Percentiles rank a stretch among this genome's conserved stretches.
These are phyloP conservation scores for Botia almorhae DNA, from an alignment of 2,797 vertebrate species.

Conservation along the genomic window DNA sequence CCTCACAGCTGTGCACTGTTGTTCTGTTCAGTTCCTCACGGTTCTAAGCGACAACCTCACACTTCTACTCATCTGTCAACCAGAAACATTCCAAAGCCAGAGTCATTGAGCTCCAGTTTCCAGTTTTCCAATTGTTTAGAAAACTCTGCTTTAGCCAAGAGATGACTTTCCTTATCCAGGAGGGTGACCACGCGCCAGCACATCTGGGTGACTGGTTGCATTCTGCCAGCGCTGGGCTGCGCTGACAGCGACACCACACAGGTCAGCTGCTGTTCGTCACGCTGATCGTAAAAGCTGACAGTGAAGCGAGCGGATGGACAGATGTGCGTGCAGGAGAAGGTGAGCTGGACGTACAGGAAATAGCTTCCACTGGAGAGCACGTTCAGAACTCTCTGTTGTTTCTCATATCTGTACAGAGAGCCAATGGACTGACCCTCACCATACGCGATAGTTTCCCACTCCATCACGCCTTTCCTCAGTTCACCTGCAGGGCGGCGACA, in stretches of 20 bases:
- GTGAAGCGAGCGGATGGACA: background rate
- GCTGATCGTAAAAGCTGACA: background rate
- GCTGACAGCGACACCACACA: constrained; percentile 24
- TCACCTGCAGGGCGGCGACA: constrained; percentile 11
- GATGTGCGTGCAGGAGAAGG: fast-evolving
- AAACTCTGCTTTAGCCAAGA: constrained; percentile 51
- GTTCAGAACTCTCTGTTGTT: fast-evolving
- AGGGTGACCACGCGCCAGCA: constrained; percentile 67
- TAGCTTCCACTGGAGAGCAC: constrained; percentile 37
- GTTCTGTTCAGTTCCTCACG: background rate
- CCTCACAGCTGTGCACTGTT: too few species aligned
- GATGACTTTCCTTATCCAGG: fast-evolving
- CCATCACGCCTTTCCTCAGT: background rate
- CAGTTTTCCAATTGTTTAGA: background rate
- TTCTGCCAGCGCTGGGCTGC: fast-evolving
- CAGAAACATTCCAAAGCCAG: constrained; percentile 71
- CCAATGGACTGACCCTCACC: background rate
- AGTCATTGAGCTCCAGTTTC: constrained; percentile 56
- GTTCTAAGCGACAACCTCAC: background rate
- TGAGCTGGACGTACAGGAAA: constrained; percentile 54
- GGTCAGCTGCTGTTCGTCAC: fast-evolving
- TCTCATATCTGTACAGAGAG: background rate
- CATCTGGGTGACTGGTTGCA: constrained; percentile 28
- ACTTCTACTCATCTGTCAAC: constrained; percentile 49
- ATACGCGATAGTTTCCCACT: background rate